Base-by-base conservation (phyloP, 1,140 invertebrate species). In the Chironomus striatipennis region DNA sequence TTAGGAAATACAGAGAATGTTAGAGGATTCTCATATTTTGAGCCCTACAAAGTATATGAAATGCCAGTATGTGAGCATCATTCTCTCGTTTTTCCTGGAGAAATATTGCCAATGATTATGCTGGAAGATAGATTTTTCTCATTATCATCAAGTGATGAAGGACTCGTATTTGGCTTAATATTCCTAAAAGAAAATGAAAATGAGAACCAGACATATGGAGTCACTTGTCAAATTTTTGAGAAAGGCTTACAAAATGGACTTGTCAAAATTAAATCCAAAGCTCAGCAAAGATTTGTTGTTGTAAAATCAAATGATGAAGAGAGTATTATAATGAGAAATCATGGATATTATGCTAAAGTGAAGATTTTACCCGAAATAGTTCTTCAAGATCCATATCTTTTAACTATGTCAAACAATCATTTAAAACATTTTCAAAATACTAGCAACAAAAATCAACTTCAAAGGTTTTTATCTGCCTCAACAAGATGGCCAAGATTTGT, bases 61-160 rank as follows among this genome's bases (percentile, higher is more conserved):
- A 79, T 93, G 43, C 89, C 90, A 9, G 77, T 92, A 20, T 81
- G 91, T 24, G 81, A 85, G 43, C 83, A 85, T 72, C 84, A 87
- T 64, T 86, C 87, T 64, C 83, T 91, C 34, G 84, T 91, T 43
- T 87, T 92, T 75, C 91, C 91, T 24, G 90, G 90, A 7, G 90
- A 92, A 80, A 90, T 87, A 21, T 80, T 93, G 34, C 91, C 91
- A 1, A 84, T 93, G 20, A 87, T 88, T 76, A 83, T 90, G n/a
- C 87, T 85, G 9, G n/a, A 80, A 6, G 79, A 77, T n/a, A 78
- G 74, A 47, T 77, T 82, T 12, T 80, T 81, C 10, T 78, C 79
- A 15, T 77, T 78, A 0, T 79, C 80, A n/a, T 43, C 74, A 15
- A 42, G 74, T 5, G 65, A 76, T 65, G 75, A 76, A 24, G 64